Conservation (phyloP, 2,888 invertebrate genomes). For the Habrosyne pyritoides region DNA sequence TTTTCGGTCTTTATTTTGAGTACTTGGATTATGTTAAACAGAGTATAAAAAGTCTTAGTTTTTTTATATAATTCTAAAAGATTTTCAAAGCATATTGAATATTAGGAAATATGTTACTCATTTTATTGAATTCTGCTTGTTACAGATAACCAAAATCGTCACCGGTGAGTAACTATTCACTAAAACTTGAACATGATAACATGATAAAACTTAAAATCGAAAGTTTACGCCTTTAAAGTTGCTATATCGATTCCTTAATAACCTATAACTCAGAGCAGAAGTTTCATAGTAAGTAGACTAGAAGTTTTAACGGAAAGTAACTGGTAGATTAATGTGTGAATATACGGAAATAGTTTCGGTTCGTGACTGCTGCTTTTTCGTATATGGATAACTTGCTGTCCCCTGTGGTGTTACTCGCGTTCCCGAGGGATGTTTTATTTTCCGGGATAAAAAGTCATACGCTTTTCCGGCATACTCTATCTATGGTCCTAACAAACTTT, state of each 20-base stretch:
- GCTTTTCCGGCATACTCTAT: too few relatives aligned
- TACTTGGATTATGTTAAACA: too few relatives aligned
- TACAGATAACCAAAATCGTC: background rate
- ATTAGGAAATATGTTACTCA: background rate
- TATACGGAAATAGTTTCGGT: background rate
- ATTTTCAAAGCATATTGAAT: too few relatives aligned
- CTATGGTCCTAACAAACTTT: too few relatives aligned
- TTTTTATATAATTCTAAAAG: too few relatives aligned
- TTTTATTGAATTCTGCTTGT: background rate
- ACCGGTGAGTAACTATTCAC: background rate
- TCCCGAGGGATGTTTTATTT: too few relatives aligned
- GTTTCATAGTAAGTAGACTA: conserved; percentile 1
- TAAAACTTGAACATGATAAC: background rate
- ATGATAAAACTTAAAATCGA: background rate
- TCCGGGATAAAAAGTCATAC: too few relatives aligned
- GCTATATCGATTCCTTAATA: conserved; percentile 5
- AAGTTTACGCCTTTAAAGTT: background rate
- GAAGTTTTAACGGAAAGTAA: conserved; percentile 1
- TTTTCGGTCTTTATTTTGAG: too few relatives aligned
- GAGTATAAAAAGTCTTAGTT: too few relatives aligned
- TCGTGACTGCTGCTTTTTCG: background rate
- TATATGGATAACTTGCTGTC: too few relatives aligned
- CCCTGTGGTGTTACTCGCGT: too few relatives aligned
- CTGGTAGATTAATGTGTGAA: background rate
- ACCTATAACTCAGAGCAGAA: background rate